Evolutionary conservation across 1,140 invertebrate species (phyloP), one percentile per base, ranked within the genome.

Genomic region (Meloidogyne chitwoodi): DNA sequence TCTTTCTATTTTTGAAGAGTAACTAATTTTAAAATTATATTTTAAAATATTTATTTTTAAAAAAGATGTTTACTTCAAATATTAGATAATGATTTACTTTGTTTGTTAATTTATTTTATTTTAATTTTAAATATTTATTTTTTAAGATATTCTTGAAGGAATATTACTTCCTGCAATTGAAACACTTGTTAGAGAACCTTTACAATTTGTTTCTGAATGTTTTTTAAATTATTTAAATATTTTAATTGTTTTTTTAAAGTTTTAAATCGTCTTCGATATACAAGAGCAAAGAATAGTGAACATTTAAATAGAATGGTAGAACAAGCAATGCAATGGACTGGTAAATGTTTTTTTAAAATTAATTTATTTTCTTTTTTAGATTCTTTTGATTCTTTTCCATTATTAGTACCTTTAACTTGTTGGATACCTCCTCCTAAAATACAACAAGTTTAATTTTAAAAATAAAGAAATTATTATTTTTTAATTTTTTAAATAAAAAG

Each of bases 351-450:
- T 48, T 19, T 48, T 19, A 48, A 48, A 19, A 3, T 19, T 48
- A 19, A 19, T n/a, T 56, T n/a, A 6, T n/a, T 16, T 56, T n/a
- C n/a, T 56, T 56, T 56, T n/a, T 2, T 2, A 56, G 48, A 56
- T 56, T 56, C 48, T 56, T 56, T 56, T n/a, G 56, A 31, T 48
- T 73, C 70, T 26, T 61, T 24, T 12, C 83, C 83, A 29, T 67
- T 87, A 38, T 65, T 86, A n/a, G 83, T 86, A 14, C 85, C 85
- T 5, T 66, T 86, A n/a, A 85, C 86, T 27, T 86, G 85, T 71
- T 86, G 85, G 85, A 85, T 86, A 5, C 64, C 75, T 56, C 85
- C 85, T 14, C 85, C 85, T 4, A 85, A 84, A 68, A 85, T 86
- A 77, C 86, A 87, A 75, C 81, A 84, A 75, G 82, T 83, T 38